phyloP scores from a whole-genome alignment of 2,113 vertebrate genomes.

The Mesembrinibis cayennensis region DNA sequence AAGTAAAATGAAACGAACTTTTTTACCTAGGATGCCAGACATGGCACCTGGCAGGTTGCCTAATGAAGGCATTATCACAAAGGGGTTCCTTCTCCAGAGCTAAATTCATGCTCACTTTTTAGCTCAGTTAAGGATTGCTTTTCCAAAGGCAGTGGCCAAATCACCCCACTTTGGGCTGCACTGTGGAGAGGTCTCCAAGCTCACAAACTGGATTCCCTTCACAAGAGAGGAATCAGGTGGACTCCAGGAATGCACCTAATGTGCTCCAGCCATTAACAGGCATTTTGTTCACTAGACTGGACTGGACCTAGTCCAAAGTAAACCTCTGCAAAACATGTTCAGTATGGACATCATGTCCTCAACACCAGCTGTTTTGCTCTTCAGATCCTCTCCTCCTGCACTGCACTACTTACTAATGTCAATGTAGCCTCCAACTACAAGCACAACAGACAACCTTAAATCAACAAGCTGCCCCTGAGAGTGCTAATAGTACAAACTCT shows the following conservation, averaged over 20 bases:
- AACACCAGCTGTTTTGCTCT: background rate
- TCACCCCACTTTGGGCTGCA: rapidly evolving
- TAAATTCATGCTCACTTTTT: background rate
- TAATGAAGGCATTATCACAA: background rate
- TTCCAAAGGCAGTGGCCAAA: background rate
- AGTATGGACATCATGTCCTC: background rate
- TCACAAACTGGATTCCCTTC: background rate
- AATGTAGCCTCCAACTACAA: background rate
- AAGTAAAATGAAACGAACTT: background rate
- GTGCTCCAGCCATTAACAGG: background rate
- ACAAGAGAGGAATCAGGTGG: background rate
- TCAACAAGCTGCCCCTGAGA: background rate
- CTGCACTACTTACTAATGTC: background rate
- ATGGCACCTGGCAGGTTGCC: background rate
- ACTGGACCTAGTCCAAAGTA: background rate
- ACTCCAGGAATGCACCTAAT: background rate
- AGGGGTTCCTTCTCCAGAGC: background rate
- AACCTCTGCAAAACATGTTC: background rate
- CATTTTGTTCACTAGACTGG: background rate
- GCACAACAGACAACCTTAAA: background rate
- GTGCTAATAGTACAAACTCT: background rate
- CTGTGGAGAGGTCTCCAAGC: background rate
- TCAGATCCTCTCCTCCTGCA: background rate
- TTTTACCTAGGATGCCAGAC: background rate
- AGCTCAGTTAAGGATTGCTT: background rate